Percentiles rank a stretch among this genome's conserved stretches.
These are phyloP conservation scores for Ornithoptera alexandrae DNA, from an alignment of 2,888 invertebrate species.

Conservation along the genomic window DNA sequence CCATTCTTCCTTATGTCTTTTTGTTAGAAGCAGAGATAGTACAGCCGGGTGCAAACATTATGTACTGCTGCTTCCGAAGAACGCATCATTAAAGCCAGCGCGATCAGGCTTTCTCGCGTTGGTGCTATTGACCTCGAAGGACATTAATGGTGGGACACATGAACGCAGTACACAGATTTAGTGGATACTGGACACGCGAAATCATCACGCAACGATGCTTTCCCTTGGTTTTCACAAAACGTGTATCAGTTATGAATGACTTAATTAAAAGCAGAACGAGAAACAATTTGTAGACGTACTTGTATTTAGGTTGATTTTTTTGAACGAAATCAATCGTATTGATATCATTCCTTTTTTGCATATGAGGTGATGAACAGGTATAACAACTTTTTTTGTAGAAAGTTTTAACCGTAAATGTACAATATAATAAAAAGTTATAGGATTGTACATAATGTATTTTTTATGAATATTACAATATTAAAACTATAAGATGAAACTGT, in stretches of 20 bases:
- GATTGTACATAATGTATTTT: no score
- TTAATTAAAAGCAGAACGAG: conserved; percentile 39
- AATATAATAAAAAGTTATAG: no score
- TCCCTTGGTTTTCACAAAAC: conserved; percentile 55
- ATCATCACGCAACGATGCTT: conserved; percentile 64
- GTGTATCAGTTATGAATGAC: conserved; percentile 50
- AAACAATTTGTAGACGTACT: conserved; percentile 2
- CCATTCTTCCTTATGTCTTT: no score
- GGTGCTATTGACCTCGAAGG: conserved; percentile 49
- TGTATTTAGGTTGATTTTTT: conserved; percentile 7
- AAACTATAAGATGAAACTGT: no score
- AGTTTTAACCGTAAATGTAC: conserved; percentile 12
- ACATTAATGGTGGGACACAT: conserved; percentile 55
- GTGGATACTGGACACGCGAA: conserved; percentile 61
- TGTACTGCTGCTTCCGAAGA: no score
- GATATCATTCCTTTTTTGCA: conserved; percentile 12
- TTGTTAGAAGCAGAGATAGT: no score
- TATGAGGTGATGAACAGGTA: conserved; percentile 24
- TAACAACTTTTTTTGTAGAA: conserved; percentile 27
- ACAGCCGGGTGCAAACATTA: no score
- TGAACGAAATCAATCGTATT: conserved; percentile 21
- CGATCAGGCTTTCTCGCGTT: conserved; percentile 31
- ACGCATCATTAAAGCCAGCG: no score
- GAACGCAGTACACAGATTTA: conserved; percentile 34
- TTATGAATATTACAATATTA: no score